Base-by-base conservation (phyloP, 2,113 vertebrate genomes). In the Phocoena sinus region DNA sequence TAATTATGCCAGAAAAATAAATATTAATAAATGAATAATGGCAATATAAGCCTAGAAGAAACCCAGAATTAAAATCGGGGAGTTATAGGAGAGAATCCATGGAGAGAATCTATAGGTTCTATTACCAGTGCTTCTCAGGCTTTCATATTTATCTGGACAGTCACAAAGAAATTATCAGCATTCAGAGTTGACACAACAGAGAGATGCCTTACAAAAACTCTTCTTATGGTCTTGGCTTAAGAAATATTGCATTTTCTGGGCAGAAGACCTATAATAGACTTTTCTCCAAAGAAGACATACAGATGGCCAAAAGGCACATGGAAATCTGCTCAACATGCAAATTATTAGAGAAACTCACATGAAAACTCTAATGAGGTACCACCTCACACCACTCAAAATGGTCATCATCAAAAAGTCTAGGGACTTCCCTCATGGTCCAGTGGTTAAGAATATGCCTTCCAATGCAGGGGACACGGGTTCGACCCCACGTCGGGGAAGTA, bases 91-190 rank as follows among this genome's bases (percentile, higher is more conserved):
- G 96, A 93, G 18, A 82, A 96, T 60, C 60, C 67, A 82, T 5
- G 28, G 96, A 38, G 94, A 85, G 1, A 17, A 81, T 14, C 0
- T 1, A 33, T 60, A 86, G 31, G 25, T 21, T 79, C 91, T 93
- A 28, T 80, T 95, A 41, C 53, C 4, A 0, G 31, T 73, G 74
- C 44, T 97, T 73, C 33, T 82, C 28, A 26, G 4, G 11, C 85
- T 90, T 98, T 85, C 47, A 25, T 93, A 95, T 80, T 41, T 95
- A 91, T 80, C 83, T 62, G 38, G 56, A 83, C 63, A 38, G 31
- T 82, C 89, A 97, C 33, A 71, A 88, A 98, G 58, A 62, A 94
- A 36, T 20, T 95, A 96, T 95, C 87, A 63, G 56, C 70, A 53
- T 96, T 89, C 68, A 91, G 85, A 90, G 70, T 41, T 94, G 53